These are phyloP conservation scores for Salticus scenicus DNA, from an alignment of 2,888 invertebrate species.

Conservation along the genomic window DNA sequence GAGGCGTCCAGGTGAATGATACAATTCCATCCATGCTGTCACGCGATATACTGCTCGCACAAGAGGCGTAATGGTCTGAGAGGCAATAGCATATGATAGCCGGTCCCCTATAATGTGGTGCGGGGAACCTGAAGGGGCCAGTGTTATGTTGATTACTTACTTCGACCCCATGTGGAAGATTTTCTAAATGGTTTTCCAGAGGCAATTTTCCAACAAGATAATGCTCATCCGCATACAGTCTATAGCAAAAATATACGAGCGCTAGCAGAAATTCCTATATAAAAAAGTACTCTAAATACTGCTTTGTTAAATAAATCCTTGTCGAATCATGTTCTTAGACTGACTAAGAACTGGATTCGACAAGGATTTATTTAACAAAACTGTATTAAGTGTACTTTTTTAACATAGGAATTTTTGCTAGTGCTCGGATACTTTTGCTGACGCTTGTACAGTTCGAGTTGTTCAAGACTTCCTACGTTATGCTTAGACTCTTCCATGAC, in stretches of 20 bases:
- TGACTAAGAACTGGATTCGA: too few species aligned
- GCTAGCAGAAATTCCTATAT: too few species aligned
- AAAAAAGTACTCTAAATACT: too few species aligned
- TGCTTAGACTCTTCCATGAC: background rate
- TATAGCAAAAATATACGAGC: too few species aligned
- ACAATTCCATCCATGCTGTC: background rate
- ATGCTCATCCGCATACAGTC: background rate
- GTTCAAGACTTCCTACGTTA: background rate
- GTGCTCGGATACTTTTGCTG: too few species aligned
- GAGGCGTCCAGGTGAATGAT: background rate
- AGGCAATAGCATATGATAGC: constrained; percentile 1
- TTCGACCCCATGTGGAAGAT: background rate
- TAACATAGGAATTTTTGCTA: too few species aligned
- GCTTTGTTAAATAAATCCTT: too few species aligned
- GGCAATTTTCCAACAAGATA: constrained; percentile 7
- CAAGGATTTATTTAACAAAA: too few species aligned
- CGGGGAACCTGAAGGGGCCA: background rate
- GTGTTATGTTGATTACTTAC: background rate
- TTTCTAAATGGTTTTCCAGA: background rate
- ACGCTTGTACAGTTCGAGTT: too few species aligned
- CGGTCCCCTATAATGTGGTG: background rate
- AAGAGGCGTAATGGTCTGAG: background rate
- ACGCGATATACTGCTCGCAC: background rate
- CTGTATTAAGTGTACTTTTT: too few species aligned
- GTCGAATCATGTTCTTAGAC: too few species aligned